phyloP scores from a whole-genome alignment of 1,140 invertebrate species.

The Amyelois transitella region DNA sequence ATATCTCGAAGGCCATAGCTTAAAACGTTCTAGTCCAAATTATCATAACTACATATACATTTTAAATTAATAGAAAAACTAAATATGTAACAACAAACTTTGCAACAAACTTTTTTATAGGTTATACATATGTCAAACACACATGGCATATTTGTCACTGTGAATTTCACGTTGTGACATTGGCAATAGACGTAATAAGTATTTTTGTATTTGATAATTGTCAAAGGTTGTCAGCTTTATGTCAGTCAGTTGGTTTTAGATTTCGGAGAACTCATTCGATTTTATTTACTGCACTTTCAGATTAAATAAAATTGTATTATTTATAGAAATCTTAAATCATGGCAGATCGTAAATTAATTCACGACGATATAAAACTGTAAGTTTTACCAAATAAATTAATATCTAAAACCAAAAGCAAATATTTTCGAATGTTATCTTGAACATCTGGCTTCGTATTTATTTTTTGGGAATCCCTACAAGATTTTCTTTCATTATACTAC shows the following conservation, averaged over 20 bases:
- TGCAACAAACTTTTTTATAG: background rate
- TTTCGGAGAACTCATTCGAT: no score
- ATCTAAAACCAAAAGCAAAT: conserved; percentile 1
- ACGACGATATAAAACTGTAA: conserved; percentile 68
- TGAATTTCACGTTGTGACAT: no score
- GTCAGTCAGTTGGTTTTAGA: no score
- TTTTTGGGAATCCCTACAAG: conserved; percentile 21
- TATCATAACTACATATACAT: background rate
- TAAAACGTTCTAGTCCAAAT: background rate
- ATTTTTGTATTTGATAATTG: no score
- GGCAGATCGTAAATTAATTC: conserved; percentile 58
- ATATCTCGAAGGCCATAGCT: conserved; percentile 29
- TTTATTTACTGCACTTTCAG: no score
- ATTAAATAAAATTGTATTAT: conserved; percentile 17
- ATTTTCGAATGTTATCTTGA: background rate
- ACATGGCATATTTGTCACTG: background rate
- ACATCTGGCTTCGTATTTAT: conserved; percentile 11
- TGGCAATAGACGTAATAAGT: no score
- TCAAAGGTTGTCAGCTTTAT: no score
- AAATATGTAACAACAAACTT: background rate
- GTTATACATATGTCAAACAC: conserved; percentile 2
- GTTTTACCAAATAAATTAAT: conserved; percentile 16
- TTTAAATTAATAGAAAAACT: background rate
- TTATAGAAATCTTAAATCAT: conserved; percentile 32
- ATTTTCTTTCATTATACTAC: conserved; percentile 7